Base-by-base conservation (phyloP, 2,797 vertebrate genomes). In the Diplodus puntazzo region DNA sequence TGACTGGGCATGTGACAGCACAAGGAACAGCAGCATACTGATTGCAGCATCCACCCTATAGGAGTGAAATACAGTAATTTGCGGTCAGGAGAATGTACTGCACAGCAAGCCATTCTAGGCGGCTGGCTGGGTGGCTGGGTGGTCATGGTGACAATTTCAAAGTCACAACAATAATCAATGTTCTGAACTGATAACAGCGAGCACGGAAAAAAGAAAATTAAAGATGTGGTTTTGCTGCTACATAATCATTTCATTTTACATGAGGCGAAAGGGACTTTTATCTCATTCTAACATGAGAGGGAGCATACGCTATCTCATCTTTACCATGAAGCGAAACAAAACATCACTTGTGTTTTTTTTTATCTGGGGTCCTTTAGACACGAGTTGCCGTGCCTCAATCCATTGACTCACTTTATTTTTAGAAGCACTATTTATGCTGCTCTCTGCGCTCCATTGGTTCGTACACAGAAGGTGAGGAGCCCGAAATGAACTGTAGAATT, bases 1-100 rank as follows among this genome's bases (percentile, higher is more conserved):
- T 89, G 69, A 86, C 85, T 76, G 75, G 73, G 79, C 69, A 77
- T 46, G 74, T 73, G 83, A 87, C 87, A 88, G 74, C 69, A 80
- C 77, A 79, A 46, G 57, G 75, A 88, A 78, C 80, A 67, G 75
- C 75, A 43, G 63, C 70, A 46, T 39, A 45, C 72, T 83, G 83
- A 88, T 86, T 89, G 82, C 70, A 77, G 45, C 54, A 75, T 79
- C 75, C 75, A 77, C 57, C 75, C 55, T 69, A 46, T 64, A 73
- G 66, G 60, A 20, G 72, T 34, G 53, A 74, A 76, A 82, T 77
- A 55, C n/a, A 79, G 61, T 83, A 20, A 82, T 88, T 75, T 79
- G 25, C 82, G 66, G 45, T 67, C 46, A 68, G 50, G 27, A 69
- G 80, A 79, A 70, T 39, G 43, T 18, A 23, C 11, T 11, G 21